Conservation (phyloP, 2,888 invertebrate genomes). For the Unio pictorum region DNA sequence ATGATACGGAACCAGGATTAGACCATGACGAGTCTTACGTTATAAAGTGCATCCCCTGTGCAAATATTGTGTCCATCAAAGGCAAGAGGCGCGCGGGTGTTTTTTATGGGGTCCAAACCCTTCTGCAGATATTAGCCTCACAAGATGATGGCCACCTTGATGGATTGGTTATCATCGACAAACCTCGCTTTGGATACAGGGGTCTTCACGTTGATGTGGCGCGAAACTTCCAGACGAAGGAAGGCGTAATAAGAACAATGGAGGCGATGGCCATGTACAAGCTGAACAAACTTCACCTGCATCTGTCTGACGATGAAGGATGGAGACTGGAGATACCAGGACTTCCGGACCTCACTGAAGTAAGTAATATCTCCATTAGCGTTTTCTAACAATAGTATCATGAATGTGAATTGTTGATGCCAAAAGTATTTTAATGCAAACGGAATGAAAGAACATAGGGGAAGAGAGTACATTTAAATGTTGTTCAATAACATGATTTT, state of each 20-base stretch:
- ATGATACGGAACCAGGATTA: slow-evolving; percentile 12
- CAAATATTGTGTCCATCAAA: slow-evolving; percentile 28
- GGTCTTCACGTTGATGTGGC: slow-evolving; percentile 42
- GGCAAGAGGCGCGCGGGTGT: slow-evolving; percentile 26
- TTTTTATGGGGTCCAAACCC: slow-evolving; percentile 40
- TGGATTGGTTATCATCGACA: slow-evolving; percentile 22
- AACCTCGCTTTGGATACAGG: slow-evolving; percentile 39
- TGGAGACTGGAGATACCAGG: slow-evolving; percentile 64
- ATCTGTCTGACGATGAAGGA: slow-evolving; percentile 64
- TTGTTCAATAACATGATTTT: too few species aligned
- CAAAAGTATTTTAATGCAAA: not conserved
- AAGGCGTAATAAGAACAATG: slow-evolving; percentile 44
- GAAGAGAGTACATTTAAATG: too few species aligned
- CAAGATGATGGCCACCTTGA: slow-evolving; percentile 15
- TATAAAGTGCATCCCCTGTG: slow-evolving; percentile 22
- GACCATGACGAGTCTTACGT: slow-evolving; percentile 23
- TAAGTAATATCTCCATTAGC: slow-evolving; percentile 12
- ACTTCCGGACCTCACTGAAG: slow-evolving; percentile 58
- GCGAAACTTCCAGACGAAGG: slow-evolving; percentile 41
- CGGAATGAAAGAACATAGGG: not conserved
- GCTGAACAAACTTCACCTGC: slow-evolving; percentile 62
- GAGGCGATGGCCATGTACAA: slow-evolving; percentile 65
- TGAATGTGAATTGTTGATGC: not conserved
- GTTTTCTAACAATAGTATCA: not conserved
- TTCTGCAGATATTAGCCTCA: slow-evolving; percentile 24